Evolutionary conservation across 1,140 invertebrate species (phyloP).

Genomic region (fruit fly (Drosophila melanogaster)): Release_6_plus_ISO1_MT NC_004354.4:17564001-17564500

Average conservation of each 20-base stretch:
- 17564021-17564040: constrained; percentile 49
- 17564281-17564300: background rate
- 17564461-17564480: too few relatives aligned
- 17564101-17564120: background rate
- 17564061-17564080: constrained; percentile 36
- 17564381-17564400: background rate
- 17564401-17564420: background rate
- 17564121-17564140: background rate
- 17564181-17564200: constrained; percentile 24
- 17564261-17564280: background rate
- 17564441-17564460: too few relatives aligned
- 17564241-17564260: constrained; percentile 6
- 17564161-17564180: constrained; percentile 24
- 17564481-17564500: background rate
- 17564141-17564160: constrained; percentile 4
- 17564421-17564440: background rate
- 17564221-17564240: constrained; percentile 19
- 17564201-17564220: constrained; percentile 19
- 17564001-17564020: constrained; percentile 68
- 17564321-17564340: too few relatives aligned
- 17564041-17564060: constrained; percentile 15
- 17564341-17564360: too few relatives aligned
- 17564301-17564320: background rate
- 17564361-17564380: too few relatives aligned
- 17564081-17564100: constrained; percentile 4